Base-by-base conservation (phyloP, 2,113 vertebrate species). In the Athene noctua region DNA sequence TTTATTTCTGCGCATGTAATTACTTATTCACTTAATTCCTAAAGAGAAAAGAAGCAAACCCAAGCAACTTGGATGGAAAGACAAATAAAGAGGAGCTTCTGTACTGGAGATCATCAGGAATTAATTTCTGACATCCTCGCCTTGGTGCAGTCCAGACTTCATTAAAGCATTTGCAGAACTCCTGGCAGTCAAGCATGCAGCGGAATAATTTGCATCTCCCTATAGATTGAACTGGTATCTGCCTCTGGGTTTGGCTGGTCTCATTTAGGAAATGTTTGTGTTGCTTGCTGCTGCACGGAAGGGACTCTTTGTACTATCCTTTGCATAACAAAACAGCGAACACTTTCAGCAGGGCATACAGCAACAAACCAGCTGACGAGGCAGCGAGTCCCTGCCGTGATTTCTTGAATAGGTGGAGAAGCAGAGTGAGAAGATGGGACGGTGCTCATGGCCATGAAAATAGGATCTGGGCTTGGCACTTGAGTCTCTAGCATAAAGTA, bases 231-330 rank as follows among this genome's bases (percentile, higher is more conserved):
- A 22, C 62, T 2, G 8, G 58, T 88, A 65, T 82, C 80, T 89
- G 95, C 94, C 86, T 94, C 88, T 94, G 83, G 68, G 51, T 95
- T 92, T 81, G 92, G 68, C 80, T 91, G 80, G 88, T 93, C 80
- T 94, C 65, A 62, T 94, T 95, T 94, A 94, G 62, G 82, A 92
- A 93, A 86, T 57, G 92, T 92, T 95, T 90, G 55, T 74, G 85
- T 72, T 90, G 70, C 65, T 88, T 86, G 62, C 90, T 83, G 92
- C 85, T 88, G 79, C 55, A 27, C 0, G 5, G 67, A 80, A 62
- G 75, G 62, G 55, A 74, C 51, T 83, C 72, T 65, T 27, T 90
- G 79, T 80, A 15, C 65, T 42, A 0, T 15, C 22, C 92, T 92
- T 72, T 94, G 86, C 68, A 47, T 85, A 72, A 68, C 77, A 89